phyloP scores from a whole-genome alignment of 1,140 invertebrate species.

The Eurosta solidaginis region DNA sequence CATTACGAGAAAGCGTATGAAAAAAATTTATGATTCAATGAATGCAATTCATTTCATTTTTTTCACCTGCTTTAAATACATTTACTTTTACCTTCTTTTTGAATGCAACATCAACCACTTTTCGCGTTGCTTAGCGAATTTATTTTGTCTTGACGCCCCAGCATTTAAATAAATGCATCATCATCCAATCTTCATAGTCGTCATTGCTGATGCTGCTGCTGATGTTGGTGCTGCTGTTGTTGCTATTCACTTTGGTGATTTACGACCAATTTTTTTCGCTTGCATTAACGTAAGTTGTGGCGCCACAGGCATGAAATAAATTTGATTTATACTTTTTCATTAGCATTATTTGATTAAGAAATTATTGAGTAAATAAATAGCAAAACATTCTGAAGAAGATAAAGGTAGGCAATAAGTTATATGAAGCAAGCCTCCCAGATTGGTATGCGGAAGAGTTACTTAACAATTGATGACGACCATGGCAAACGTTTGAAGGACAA shows the following conservation, averaged over 20 bases:
- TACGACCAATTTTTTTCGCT: not conserved
- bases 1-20: not conserved
- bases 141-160: no score
- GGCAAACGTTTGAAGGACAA: no score
- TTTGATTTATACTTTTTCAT: conserved; percentile 10
- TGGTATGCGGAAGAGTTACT: not conserved
- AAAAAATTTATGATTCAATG: not conserved
- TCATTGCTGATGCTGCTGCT: not conserved
- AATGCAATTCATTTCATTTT: not conserved
- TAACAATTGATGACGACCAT: no score
- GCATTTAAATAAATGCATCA: not conserved
- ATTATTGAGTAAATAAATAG: not conserved
- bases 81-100: not conserved
- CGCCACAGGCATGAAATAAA: not conserved
- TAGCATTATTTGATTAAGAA: not conserved
- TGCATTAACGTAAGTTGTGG: not conserved
- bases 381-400: not conserved
- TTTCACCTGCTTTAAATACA: no score
- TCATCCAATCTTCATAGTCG: not conserved
- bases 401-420: not conserved
- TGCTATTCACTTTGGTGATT: not conserved
- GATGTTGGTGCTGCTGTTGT: no score
- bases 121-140: no score
- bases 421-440: no score
- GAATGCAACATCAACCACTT: not conserved